Percentiles rank a stretch among this genome's conserved stretches.
These are phyloP conservation scores for Jaculus jaculus DNA, from an alignment of 2,113 vertebrate species.

Conservation along the genomic window DNA sequence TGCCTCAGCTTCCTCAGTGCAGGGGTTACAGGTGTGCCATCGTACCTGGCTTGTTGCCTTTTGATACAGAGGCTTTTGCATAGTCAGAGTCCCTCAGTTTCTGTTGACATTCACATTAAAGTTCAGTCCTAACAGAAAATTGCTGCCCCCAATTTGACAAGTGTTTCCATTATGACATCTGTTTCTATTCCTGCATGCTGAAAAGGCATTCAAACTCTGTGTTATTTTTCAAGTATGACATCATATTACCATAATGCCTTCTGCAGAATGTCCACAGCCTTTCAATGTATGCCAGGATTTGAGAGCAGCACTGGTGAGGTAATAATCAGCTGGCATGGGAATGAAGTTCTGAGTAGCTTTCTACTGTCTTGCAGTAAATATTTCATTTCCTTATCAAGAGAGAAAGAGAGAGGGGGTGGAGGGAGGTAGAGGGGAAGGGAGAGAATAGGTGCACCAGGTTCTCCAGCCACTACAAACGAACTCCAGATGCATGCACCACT, in stretches of 20 bases:
- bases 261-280: background rate
- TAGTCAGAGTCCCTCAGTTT: background rate
- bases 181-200: background rate
- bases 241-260: conserved; percentile 21
- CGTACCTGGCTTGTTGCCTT: background rate
- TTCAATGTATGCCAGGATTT: background rate
- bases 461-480: too few species aligned
- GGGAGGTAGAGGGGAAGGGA: too few species aligned
- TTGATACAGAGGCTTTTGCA: background rate
- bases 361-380: background rate
- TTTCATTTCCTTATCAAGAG: too few species aligned
- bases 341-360: background rate
- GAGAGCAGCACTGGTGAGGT: background rate
- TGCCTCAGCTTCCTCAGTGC: background rate
- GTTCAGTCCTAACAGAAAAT: conserved; percentile 35
- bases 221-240: conserved; percentile 4
- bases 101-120: conserved; percentile 28
- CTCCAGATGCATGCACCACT: too few species aligned
- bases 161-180: background rate
- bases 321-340: background rate
- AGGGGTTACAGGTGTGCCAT: background rate
- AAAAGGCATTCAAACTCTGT: background rate
- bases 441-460: too few species aligned
- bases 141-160: conserved; percentile 8
- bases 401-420: too few species aligned